Base-by-base conservation (phyloP, 2,113 vertebrate species). In the Brachionichthys hirsutus region DNA sequence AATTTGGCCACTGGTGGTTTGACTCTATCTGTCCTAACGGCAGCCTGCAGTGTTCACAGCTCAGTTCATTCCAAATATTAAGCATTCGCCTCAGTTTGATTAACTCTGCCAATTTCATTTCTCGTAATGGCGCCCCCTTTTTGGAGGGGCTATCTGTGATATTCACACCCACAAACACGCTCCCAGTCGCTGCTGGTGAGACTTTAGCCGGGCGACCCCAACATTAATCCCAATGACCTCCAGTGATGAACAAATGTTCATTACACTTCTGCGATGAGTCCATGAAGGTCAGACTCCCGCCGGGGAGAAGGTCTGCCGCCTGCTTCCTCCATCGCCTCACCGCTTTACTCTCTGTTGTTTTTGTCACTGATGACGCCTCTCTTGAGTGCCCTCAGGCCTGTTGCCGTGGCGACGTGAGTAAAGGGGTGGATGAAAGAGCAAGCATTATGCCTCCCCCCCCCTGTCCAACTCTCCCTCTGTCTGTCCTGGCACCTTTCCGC, bases 361-460 rank as follows among this genome's bases (percentile, higher is more conserved):
- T 81, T 82, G 81, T 73, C 82, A 70, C 82, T 44, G 82, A 90
- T 85, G 85, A 78, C 70, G 73, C 79, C 82, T 87, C 83, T 87
- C 82, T 64, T 35, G 83, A 79, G 85, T 80, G 72, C 81, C 89
- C 83, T 78, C 70, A 74, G 89, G 84, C 84, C 87, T 68, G 89
- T 89, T 87, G 87, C 86, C 80, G 80, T 88, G 87, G 89, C 55
- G 85, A 90, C 84, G 64, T 73, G 74, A 86, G 83, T 80, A 85
- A 84, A 80, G 55, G 76, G 67, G 75, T 5, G 78, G 75, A 83
- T 90, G 72, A 84, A 81, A 83, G 78, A 75, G 62, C 73, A 67
- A 82, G 74, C 58, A 54, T 47, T 73, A 77, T 50, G 53, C 52
- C 46, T 38, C 18, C 13, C 9, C 6, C 20, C 12, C 13, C 8